Evolutionary conservation across 1,140 invertebrate species (phyloP).

Genomic region (Agraylea sexmaculata): DNA sequence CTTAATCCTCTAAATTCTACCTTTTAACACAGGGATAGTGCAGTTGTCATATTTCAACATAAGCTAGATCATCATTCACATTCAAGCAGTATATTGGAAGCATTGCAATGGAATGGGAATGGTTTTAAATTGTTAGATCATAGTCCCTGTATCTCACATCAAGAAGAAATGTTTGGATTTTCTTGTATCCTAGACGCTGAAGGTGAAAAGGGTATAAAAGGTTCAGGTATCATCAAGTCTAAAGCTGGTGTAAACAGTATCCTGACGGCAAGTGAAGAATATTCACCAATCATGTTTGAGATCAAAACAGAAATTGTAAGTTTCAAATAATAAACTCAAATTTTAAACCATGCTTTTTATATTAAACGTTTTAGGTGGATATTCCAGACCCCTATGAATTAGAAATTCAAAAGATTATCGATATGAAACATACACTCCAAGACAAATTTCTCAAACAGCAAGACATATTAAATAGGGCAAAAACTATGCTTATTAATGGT

Average conservation of each 20-base stretch:
- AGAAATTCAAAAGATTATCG: slow-evolving; percentile 13
- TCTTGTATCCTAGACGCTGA: slow-evolving; percentile 18
- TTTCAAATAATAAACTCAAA: no score
- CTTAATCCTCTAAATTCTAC: background rate
- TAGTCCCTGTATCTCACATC: slow-evolving; percentile 14
- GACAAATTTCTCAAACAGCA: slow-evolving; percentile 15
- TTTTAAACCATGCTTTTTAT: no score
- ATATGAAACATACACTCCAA: slow-evolving; percentile 7
- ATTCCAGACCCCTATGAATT: slow-evolving; percentile 9
- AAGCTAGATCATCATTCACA: slow-evolving; percentile 31
- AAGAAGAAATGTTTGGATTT: slow-evolving; percentile 19
- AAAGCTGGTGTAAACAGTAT: slow-evolving; percentile 7
- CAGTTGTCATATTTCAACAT: slow-evolving; percentile 39
- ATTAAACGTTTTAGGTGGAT: no score
- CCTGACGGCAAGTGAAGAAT: slow-evolving; percentile 18
- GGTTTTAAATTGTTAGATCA: slow-evolving; percentile 28
- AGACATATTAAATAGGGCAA: slow-evolving; percentile 10
- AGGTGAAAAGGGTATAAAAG: slow-evolving; percentile 17
- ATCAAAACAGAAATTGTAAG: slow-evolving; percentile 19
- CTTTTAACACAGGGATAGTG: slow-evolving; percentile 30
- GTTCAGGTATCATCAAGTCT: slow-evolving; percentile 9
- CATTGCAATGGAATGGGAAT: slow-evolving; percentile 37
- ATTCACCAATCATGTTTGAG: slow-evolving; percentile 16
- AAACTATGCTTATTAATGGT: slow-evolving; percentile 6
- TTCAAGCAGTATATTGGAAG: slow-evolving; percentile 30